A percentile compares a stretch with the other conserved stretches of the same genome.
Conservation (phyloP, 2,113 vertebrate genomes). For the Rhea pennata region DNA sequence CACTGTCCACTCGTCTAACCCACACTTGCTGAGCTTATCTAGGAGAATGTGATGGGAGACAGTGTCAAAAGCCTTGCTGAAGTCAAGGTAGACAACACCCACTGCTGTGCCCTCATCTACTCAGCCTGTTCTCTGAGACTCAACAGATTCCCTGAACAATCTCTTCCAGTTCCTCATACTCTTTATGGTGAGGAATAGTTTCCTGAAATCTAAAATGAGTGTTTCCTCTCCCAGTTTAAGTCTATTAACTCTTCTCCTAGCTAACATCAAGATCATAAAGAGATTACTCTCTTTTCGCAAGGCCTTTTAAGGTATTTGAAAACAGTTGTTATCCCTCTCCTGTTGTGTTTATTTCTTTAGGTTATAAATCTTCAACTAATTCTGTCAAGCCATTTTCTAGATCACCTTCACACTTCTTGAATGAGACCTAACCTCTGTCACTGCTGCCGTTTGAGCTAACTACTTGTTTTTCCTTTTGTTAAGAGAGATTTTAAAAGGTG, state of each 20-base stretch:
- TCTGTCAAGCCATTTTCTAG: background rate
- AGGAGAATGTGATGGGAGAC: too few species aligned
- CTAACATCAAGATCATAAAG: background rate
- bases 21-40: too few species aligned
- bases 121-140: background rate
- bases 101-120: too few species aligned
- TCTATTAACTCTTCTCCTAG: background rate
- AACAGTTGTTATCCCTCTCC: background rate
- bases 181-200: background rate
- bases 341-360: background rate
- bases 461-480: background rate
- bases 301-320: background rate
- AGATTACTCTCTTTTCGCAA: background rate
- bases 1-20: too few species aligned
- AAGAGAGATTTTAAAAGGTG: background rate
- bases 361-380: background rate
- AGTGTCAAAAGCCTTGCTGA: too few species aligned
- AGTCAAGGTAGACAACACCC: too few species aligned
- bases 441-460: background rate
- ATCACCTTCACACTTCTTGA: background rate
- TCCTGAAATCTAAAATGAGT: background rate
- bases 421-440: background rate
- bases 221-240: background rate
- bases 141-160: background rate
- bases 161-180: background rate